These are phyloP conservation scores for Pipra filicauda DNA, from an alignment of 2,113 vertebrate genomes.

Conservation along the genomic window DNA sequence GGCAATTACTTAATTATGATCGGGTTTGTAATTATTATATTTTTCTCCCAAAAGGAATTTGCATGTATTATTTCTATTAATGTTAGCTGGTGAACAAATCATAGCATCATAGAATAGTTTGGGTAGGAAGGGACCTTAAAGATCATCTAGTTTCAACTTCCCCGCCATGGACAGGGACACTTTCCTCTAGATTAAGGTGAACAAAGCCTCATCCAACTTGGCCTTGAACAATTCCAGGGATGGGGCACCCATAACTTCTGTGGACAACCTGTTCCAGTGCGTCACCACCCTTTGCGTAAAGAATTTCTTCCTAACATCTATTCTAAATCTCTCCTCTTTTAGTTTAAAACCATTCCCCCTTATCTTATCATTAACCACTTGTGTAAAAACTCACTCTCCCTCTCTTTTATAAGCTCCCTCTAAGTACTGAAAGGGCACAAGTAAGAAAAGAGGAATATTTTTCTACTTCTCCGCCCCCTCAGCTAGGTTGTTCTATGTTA, in stretches of 20 bases:
- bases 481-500: not conserved
- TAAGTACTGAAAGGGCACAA: not conserved
- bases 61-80: not conserved
- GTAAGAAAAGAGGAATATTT: not conserved
- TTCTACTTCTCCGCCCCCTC: not conserved
- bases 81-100: not conserved
- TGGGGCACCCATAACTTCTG: not conserved
- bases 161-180: not conserved
- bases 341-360: not conserved
- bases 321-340: not conserved
- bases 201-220: not conserved
- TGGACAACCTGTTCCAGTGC: not conserved
- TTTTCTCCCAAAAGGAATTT: not conserved
- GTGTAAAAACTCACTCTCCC: not conserved
- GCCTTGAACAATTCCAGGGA: not conserved
- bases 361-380: not conserved
- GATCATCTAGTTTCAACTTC: not conserved
- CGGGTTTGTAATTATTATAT: not conserved
- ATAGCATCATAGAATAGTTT: not conserved
- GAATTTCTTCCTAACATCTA: not conserved
- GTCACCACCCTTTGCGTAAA: not conserved
- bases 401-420: not conserved
- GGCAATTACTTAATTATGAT: not conserved
- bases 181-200: not conserved
- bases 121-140: not conserved